phyloP scores from a whole-genome alignment of 2,888 invertebrate genomes.

The Acleris emargana region DNA sequence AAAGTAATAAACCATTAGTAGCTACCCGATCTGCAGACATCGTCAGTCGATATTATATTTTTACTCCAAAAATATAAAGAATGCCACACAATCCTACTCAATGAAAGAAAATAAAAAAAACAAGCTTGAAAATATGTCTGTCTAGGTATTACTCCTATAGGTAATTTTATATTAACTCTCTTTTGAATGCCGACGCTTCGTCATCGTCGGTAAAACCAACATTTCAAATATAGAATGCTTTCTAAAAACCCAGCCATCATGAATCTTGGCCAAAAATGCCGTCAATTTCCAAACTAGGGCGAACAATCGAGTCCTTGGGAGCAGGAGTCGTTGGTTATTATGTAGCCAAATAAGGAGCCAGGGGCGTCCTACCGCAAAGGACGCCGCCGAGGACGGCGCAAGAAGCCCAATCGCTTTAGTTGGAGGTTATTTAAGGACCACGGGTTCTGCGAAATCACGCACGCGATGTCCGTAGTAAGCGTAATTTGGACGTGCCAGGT shows the following conservation, averaged over 20 bases:
- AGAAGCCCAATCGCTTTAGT: slow-evolving; percentile 64
- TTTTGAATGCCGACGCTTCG: slow-evolving; percentile 1
- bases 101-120: too few species aligned
- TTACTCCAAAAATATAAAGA: too few species aligned
- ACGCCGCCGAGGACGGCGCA: slow-evolving; percentile 76
- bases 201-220: slow-evolving; percentile 18
- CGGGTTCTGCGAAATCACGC: slow-evolving; percentile 72
- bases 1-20: too few species aligned
- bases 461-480: slow-evolving; percentile 65
- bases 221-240: slow-evolving; percentile 21
- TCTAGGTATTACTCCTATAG: too few species aligned
- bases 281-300: slow-evolving; percentile 72
- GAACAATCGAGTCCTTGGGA: slow-evolving; percentile 70
- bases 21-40: too few species aligned
- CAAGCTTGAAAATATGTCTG: too few species aligned
- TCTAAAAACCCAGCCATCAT: slow-evolving; percentile 32
- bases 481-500: slow-evolving; percentile 57
- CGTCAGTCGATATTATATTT: too few species aligned
- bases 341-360: slow-evolving; percentile 73
- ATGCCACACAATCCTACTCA: too few species aligned
- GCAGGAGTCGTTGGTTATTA: slow-evolving; percentile 68
- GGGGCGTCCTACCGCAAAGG: slow-evolving; percentile 73
- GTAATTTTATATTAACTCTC: too few species aligned
- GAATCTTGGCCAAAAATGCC: slow-evolving; percentile 58
- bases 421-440: slow-evolving; percentile 69